Evolutionary conservation across 2,113 vertebrate genomes (phyloP), one percentile per base, ranked within the genome.

Genomic region (Marmota monax): DNA sequence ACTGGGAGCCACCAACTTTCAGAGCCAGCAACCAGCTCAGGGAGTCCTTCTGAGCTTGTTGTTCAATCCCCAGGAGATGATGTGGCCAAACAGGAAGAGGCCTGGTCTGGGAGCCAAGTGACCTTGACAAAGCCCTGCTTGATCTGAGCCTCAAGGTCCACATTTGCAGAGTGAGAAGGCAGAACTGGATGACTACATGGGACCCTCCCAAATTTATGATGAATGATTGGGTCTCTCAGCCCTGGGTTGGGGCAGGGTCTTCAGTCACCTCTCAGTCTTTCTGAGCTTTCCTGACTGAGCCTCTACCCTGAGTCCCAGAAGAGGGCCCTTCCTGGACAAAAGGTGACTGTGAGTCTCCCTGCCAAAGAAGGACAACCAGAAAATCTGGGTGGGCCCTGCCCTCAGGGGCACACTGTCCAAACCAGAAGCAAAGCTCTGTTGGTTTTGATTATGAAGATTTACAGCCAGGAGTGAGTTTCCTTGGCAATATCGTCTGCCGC

Each of bases 401-500:
- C 96, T 87, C 84, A 1, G n/a, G 89, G 78, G 70, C 56, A 9
- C 72, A 7, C 4, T 32, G 69, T 97, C 95, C 92, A 96, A 96
- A 95, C 9, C 12, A 56, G 83, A 96, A 96, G 96, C 45, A 72
- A 95, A 97, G 94, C 86, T 96, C 97, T 90, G 92, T 76, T 97
- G 97, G 42, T 86, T 97, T 97, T 97, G 95, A 93, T 95, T 84
- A 96, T 96, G 92, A 96, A 98, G 96, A 98, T 97, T 98, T 98
- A 97, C 97, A 97, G 96, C 92, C 29, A 67, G 97, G 94, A 97
- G 97, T 96, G 98, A 94, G 97, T 97, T 98, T 98, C 98, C 98
- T 77, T 94, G 97, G 98, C 96, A 76, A 67, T 97, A 29, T 67
- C 67, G 88, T 87, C 97, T 88, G 9, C 96, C 16, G 29, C 96